phyloP scores from a whole-genome alignment of 2,797 vertebrate species.

The Erpetoichthys calabaricus region DNA sequence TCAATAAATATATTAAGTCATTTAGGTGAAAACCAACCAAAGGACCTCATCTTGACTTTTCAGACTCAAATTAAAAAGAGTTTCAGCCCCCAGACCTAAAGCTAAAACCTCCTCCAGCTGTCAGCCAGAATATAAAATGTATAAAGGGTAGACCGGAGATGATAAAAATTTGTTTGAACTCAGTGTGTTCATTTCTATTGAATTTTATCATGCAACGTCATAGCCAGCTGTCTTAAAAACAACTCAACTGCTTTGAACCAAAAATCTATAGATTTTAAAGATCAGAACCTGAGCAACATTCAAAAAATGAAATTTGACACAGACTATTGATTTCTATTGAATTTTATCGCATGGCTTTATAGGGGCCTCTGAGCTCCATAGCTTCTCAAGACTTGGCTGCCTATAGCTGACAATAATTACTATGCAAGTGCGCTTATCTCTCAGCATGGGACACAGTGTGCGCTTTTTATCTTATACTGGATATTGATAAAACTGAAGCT shows the following conservation, averaged over 20 bases:
- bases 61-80: too few relatives aligned
- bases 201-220: slow-evolving; percentile 9
- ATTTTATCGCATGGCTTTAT: slow-evolving; percentile 1
- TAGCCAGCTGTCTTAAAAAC: slow-evolving; percentile 4
- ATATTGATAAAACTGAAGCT: too few relatives aligned
- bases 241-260: slow-evolving; percentile 7
- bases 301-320: not conserved
- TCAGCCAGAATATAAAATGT: not conserved
- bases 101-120: not conserved
- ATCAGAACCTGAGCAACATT: not conserved
- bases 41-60: too few relatives aligned
- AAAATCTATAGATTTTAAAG: slow-evolving; percentile 9
- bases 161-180: slow-evolving; percentile 1
- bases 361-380: slow-evolving; percentile 2
- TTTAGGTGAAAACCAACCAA: too few relatives aligned
- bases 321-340: slow-evolving; percentile 8
- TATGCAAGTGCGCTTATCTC: not conserved
- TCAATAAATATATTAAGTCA: too few relatives aligned
- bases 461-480: not conserved
- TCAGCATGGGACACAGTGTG: not conserved
- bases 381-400: not conserved
- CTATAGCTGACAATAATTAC: not conserved
- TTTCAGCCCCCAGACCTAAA: too few relatives aligned
- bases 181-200: slow-evolving; percentile 7
- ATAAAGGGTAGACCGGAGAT: not conserved